phyloP scores from a whole-genome alignment of 2,888 invertebrate species.

The Neocrepidodera transversa region DNA sequence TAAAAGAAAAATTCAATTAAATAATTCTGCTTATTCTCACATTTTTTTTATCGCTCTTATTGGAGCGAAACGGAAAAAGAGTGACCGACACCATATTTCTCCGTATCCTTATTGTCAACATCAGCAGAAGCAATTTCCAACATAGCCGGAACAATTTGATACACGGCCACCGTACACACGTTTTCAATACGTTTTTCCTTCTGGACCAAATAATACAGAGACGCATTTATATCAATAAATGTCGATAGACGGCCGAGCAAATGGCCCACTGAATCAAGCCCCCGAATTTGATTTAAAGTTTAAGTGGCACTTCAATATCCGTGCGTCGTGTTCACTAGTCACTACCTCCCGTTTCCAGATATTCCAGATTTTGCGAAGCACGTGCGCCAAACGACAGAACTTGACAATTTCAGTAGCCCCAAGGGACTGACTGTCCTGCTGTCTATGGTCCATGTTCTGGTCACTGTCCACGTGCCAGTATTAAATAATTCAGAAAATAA shows the following conservation, averaged over 20 bases:
- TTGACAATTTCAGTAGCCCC: slow-evolving; percentile 53
- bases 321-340: slow-evolving; percentile 50
- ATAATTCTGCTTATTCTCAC: no score
- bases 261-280: slow-evolving; percentile 51
- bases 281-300: slow-evolving; percentile 57
- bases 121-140: slow-evolving; percentile 21
- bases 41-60: no score
- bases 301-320: slow-evolving; percentile 58
- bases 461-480: slow-evolving; percentile 4
- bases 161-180: slow-evolving; percentile 29
- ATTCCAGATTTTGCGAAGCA: slow-evolving; percentile 49
- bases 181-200: slow-evolving; percentile 29
- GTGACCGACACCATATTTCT: slow-evolving; percentile 4
- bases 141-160: slow-evolving; percentile 27
- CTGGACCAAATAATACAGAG: slow-evolving; percentile 38
- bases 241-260: slow-evolving; percentile 48
- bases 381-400: slow-evolving; percentile 51
- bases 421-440: slow-evolving; percentile 35
- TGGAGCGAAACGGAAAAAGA: no score
- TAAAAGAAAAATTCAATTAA: no score
- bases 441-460: neutral
- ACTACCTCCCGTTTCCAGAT: slow-evolving; percentile 34
- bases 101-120: slow-evolving; percentile 14
- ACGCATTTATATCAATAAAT: slow-evolving; percentile 54
- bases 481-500: neutral